Conservation (phyloP, 2,888 invertebrate species). For the Frankliniella fusca region DNA sequence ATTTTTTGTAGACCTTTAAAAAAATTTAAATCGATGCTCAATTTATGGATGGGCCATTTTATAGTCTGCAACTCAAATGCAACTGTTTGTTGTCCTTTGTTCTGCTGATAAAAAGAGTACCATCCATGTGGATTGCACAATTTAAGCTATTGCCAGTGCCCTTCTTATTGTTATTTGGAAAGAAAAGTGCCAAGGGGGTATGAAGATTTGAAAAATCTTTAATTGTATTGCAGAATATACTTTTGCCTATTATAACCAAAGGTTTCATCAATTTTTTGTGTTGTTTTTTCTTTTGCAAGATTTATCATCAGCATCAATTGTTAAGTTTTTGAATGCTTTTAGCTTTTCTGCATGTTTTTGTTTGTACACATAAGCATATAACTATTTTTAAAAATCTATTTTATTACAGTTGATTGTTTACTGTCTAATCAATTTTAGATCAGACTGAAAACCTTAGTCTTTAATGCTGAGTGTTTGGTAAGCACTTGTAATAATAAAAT, state of each 20-base stretch:
- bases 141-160: neutral
- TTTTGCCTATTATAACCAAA: neutral
- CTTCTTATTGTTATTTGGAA: neutral
- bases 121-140: neutral
- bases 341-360: neutral
- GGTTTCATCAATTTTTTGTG: neutral
- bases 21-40: too few species aligned
- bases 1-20: too few species aligned
- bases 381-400: neutral
- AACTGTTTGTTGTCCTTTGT: neutral
- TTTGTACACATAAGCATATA: neutral
- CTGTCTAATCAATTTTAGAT: neutral
- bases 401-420: slow-evolving; percentile 12
- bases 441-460: neutral
- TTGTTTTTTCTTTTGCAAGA: neutral
- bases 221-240: neutral
- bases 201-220: neutral
- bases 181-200: neutral
- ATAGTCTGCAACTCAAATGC: neutral
- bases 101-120: neutral
- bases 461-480: neutral
- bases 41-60: too few species aligned
- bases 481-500: neutral
- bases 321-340: neutral
- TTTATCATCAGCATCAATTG: neutral